These are phyloP conservation scores for Serrognathus titanus DNA, from an alignment of 2,888 invertebrate genomes.

Conservation along the genomic window DNA sequence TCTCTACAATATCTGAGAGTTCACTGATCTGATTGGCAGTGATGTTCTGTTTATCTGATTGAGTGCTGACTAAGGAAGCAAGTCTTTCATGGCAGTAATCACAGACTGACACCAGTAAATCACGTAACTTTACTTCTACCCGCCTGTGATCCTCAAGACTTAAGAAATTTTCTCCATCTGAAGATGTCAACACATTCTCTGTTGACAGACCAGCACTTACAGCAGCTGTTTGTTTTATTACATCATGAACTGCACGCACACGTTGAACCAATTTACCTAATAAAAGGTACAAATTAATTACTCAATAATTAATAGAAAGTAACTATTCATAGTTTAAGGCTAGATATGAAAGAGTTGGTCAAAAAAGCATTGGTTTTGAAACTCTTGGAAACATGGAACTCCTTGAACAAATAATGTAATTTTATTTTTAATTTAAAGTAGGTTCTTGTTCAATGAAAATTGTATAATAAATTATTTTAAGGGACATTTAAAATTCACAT, in stretches of 20 bases:
- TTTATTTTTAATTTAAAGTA: no score
- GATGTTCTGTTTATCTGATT: constrained; percentile 69
- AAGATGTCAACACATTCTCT: constrained; percentile 38
- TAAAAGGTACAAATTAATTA: constrained; percentile 30
- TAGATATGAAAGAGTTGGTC: no score
- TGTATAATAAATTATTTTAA: no score
- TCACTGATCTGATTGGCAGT: constrained; percentile 74
- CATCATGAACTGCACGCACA: constrained; percentile 69
- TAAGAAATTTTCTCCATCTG: constrained; percentile 65
- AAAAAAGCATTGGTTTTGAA: no score
- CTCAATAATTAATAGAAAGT: no score
- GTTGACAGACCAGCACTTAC: constrained; percentile 56
- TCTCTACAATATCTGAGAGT: constrained; percentile 72
- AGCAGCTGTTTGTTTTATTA: constrained; percentile 73
- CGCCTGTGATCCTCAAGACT: constrained; percentile 65
- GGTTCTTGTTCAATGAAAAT: no score
- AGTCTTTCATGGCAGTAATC: constrained; percentile 91
- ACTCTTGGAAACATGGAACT: no score
- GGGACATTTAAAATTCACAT: no score
- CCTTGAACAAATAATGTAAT: no score
- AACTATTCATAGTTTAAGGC: no score
- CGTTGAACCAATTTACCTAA: constrained; percentile 63
- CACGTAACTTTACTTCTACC: constrained; percentile 68
- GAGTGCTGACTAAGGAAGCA: constrained; percentile 81
- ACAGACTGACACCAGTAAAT: constrained; percentile 77